Conservation (phyloP, 1,140 invertebrate genomes). For the Protaetia brevitarsis region DNA sequence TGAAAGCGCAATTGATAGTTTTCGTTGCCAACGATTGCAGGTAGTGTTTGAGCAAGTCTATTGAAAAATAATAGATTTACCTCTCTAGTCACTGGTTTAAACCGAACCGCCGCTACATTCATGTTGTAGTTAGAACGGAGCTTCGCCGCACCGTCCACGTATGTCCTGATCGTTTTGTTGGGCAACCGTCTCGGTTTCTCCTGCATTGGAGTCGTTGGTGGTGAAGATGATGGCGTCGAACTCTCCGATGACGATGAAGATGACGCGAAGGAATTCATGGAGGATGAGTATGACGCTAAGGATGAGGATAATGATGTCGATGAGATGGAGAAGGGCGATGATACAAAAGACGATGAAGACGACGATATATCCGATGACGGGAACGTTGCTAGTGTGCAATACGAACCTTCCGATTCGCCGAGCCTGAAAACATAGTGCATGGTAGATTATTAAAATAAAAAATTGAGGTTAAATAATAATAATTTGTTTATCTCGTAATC, state of each 20-base stretch:
- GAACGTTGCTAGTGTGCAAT: slow-evolving; percentile 49
- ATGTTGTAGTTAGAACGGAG: slow-evolving; percentile 37
- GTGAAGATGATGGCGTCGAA: slow-evolving; percentile 38
- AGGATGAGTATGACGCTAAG: slow-evolving; percentile 30
- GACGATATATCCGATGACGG: slow-evolving; percentile 36
- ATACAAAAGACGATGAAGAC: slow-evolving; percentile 29
- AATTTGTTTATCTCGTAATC: too few relatives aligned
- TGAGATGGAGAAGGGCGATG: slow-evolving; percentile 32
- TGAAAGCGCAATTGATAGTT: too few relatives aligned
- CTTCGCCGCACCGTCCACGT: slow-evolving; percentile 32
- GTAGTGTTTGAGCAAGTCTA: too few relatives aligned
- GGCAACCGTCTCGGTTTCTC: slow-evolving; percentile 36
- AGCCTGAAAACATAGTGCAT: slow-evolving; percentile 43
- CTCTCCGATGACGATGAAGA: slow-evolving; percentile 29
- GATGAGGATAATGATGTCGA: slow-evolving; percentile 32
- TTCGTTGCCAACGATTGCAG: too few relatives aligned
- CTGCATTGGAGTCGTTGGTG: slow-evolving; percentile 41
- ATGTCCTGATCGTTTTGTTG: slow-evolving; percentile 31
- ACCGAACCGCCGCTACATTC: slow-evolving; percentile 34
- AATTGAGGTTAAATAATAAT: too few relatives aligned
- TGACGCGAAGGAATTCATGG: slow-evolving; percentile 32
- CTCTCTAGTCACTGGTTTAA: slow-evolving; percentile 42
- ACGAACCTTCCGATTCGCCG: slow-evolving; percentile 49
- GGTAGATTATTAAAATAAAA: too few relatives aligned
- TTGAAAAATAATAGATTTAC: slow-evolving; percentile 27